Base-by-base conservation (phyloP, 2,888 invertebrate genomes). In the Agrochola macilenta region DNA sequence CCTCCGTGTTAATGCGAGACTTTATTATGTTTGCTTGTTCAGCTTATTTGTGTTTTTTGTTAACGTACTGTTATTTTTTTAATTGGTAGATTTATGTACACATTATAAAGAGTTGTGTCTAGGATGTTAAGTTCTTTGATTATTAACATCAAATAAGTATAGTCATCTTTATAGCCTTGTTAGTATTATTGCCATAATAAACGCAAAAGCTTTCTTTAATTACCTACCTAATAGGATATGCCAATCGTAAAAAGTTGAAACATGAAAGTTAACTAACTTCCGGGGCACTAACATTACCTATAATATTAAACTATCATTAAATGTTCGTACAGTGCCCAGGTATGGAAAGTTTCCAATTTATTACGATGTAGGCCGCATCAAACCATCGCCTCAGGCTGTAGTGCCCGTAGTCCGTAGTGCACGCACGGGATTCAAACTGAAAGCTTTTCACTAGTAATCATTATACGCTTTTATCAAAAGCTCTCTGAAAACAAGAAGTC, bases 301-400 rank as follows among this genome's bases (percentile, higher is more conserved):
- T 81, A 49, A 61, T 68, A 61, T 70, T 70, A 61, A 81, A 76
- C 76, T 76, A 52, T 69, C 46, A 81, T 81, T 81, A 69, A 69
- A 76, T 69, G 82, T 65, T 61, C 17, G 52, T 49, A 43, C 30
- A 60, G 58, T 52, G 49, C 7, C 12, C 69, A 54, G 46, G 23
- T 79, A 81, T 69, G 82, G 72, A 82, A 82, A 82, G 72, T 82
- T 76, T 63, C 72, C 76, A 66, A 75, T 76, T 66, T 30, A 76
- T 63, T 58, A 39, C 57, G 75, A 79, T 83, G 83, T 69, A 69
- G 69, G 75, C 79, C 61, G 61, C 69, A 78, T 61, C 63, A 70
- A n/a, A 69, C 66, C 57, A 71, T 23, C 61, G 82, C 82, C 82
- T 7, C 58, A 12, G 69, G 74, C 74, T 2, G 4, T 26, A 26